Percentiles rank a stretch among this genome's conserved stretches.
Conservation (phyloP, 64 coral and sea anemone genomes). For the Cladopsammia gracilis region DNA sequence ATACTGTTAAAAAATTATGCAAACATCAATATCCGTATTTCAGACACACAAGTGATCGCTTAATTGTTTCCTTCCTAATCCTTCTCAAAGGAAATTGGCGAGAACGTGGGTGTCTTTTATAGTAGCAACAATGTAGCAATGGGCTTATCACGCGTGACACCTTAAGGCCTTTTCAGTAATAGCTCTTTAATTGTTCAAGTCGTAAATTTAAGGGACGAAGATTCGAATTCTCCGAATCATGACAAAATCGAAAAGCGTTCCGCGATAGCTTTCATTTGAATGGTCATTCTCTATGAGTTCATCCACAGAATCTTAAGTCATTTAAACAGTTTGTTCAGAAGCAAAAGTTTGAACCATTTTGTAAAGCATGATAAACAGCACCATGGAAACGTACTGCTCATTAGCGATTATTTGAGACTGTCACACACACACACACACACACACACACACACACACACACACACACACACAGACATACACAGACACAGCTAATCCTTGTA, state of each 20-base stretch:
- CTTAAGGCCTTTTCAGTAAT: neutral
- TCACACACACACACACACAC: neutral
- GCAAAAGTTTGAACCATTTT: neutral
- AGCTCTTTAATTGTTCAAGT: too few species aligned
- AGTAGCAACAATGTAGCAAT: neutral
- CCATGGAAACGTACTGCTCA: neutral
- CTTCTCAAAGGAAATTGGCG: slow-evolving; percentile 12
- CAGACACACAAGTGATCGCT: neutral
- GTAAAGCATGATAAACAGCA: neutral
- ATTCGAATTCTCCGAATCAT: too few species aligned
- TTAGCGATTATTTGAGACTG: neutral
- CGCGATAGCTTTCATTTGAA: too few species aligned
- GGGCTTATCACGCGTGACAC: neutral
- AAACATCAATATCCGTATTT: slow-evolving; percentile 37
- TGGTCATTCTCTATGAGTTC: too few species aligned
- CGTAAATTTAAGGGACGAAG: too few species aligned
- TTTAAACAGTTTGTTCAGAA: too few species aligned
- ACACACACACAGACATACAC: too few species aligned
- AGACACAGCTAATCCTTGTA: too few species aligned
- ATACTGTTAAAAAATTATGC: slow-evolving; percentile 16
- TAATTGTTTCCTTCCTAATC: slow-evolving; percentile 32
- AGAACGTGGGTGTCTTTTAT: neutral
- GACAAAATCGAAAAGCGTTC: too few species aligned
- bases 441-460: neutral
- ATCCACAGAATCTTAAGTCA: too few species aligned